These are phyloP conservation scores for Drosophila dunni DNA, from an alignment of 1,140 invertebrate species.

Conservation along the genomic window DNA sequence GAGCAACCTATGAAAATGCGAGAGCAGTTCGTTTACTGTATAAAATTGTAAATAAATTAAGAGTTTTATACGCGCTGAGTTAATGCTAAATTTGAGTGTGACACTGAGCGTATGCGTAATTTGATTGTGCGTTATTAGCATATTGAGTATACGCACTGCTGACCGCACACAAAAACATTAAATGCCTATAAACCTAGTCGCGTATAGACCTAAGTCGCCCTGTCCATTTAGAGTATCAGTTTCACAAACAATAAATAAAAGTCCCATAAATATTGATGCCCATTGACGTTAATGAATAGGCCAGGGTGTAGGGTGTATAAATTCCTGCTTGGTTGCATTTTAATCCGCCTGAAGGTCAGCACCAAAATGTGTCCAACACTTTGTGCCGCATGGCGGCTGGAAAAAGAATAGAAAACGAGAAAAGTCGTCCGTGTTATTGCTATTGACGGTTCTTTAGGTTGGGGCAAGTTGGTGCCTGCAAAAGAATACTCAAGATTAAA, in stretches of 20 bases:
- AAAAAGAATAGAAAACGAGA: not conserved
- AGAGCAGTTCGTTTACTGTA: not conserved
- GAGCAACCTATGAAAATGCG: constrained; percentile 3
- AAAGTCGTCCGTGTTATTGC: not conserved
- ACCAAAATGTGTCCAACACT: not conserved
- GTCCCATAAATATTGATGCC: constrained; percentile 57
- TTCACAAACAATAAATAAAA: constrained; percentile 42
- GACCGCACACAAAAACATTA: constrained; percentile 36
- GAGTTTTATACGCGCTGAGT: constrained; percentile 2
- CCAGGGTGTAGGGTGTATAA: not conserved
- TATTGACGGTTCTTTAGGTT: not conserved
- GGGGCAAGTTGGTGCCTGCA: constrained; percentile 3
- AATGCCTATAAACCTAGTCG: constrained; percentile 19
- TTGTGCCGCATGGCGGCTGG: not conserved
- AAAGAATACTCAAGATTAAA: constrained; percentile 19
- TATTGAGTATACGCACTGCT: constrained; percentile 55
- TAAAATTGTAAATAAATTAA: constrained; percentile 13
- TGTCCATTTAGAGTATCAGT: constrained; percentile 2
- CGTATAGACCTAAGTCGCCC: not conserved
- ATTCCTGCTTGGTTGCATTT: not conserved
- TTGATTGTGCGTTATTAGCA: constrained; percentile 37
- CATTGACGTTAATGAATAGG: constrained; percentile 8
- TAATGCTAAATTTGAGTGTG: not conserved
- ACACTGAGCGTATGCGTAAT: constrained; percentile 32
- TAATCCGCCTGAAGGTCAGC: not conserved